Evolutionary conservation across 2,797 vertebrate genomes (phyloP).

Genomic region (Decapterus maruadsi): DNA sequence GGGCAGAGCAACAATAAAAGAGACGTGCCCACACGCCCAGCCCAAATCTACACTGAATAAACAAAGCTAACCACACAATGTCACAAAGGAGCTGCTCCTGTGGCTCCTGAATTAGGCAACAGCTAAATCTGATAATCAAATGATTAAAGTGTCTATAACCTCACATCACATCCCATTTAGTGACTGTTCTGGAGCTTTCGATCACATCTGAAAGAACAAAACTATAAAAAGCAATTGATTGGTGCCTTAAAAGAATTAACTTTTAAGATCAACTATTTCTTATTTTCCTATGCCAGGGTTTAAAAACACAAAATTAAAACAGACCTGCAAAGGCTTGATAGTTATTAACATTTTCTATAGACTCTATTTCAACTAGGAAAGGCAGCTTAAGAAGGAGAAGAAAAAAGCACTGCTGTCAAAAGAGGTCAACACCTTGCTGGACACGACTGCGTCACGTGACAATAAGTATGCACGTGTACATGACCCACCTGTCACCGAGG

Average conservation of each 20-base stretch:
- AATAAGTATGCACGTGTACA: neutral
- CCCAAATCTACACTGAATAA: neutral
- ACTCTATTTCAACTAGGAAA: neutral
- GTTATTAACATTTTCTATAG: too few relatives aligned
- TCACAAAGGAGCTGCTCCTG: conserved; percentile 10
- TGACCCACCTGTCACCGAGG: conserved; percentile 13
- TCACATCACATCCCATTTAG: neutral
- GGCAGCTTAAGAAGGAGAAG: neutral
- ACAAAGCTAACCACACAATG: neutral
- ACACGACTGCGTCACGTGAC: conserved; percentile 32
- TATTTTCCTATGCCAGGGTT: neutral
- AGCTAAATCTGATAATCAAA: neutral
- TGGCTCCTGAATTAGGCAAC: neutral
- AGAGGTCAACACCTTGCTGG: neutral
- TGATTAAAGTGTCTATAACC: neutral
- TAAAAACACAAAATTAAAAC: too few relatives aligned
- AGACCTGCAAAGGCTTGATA: neutral
- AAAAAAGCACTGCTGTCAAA: neutral
- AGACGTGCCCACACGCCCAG: neutral
- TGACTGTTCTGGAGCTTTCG: neutral
- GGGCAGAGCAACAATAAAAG: neutral
- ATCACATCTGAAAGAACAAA: neutral
- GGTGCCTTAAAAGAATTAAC: neutral
- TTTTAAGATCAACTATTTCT: neutral
- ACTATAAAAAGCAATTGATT: neutral